A percentile compares a stretch with the other conserved stretches of the same genome.
Evolutionary conservation across 2,888 invertebrate genomes (phyloP).

Genomic region (Pachydiplax longipennis): DNA sequence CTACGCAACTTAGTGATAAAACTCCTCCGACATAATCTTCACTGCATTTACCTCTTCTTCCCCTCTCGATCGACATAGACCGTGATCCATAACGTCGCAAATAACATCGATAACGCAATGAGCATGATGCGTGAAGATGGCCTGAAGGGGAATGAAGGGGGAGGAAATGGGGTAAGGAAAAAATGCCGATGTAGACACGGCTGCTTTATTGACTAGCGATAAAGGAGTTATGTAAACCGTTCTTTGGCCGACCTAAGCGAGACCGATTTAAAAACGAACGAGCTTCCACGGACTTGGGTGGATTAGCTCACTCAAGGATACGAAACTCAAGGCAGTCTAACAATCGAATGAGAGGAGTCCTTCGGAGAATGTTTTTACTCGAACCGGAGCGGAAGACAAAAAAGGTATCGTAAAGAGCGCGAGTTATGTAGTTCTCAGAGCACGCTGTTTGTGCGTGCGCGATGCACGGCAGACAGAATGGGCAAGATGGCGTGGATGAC

Average conservation of each 20-base stretch:
- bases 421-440: neutral
- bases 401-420: neutral
- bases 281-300: conserved; percentile 14
- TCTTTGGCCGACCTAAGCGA: conserved; percentile 6
- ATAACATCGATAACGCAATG: neutral
- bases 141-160: neutral
- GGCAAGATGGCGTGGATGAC: neutral
- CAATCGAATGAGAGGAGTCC: conserved; percentile 28
- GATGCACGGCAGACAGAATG: neutral
- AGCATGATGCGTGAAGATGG: neutral
- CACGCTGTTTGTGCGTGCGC: neutral
- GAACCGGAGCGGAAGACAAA: neutral
- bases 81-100: neutral
- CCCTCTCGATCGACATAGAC: neutral
- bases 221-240: conserved; percentile 42
- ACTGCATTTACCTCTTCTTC: neutral
- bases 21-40: neutral
- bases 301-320: conserved; percentile 31
- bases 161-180: neutral
- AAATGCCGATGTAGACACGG: conserved; percentile 20
- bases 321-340: neutral
- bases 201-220: conserved; percentile 37
- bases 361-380: neutral
- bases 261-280: neutral
- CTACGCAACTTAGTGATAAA: neutral